Base-by-base conservation (phyloP, 2,888 invertebrate species). In the Ferrisia virgata region DNA sequence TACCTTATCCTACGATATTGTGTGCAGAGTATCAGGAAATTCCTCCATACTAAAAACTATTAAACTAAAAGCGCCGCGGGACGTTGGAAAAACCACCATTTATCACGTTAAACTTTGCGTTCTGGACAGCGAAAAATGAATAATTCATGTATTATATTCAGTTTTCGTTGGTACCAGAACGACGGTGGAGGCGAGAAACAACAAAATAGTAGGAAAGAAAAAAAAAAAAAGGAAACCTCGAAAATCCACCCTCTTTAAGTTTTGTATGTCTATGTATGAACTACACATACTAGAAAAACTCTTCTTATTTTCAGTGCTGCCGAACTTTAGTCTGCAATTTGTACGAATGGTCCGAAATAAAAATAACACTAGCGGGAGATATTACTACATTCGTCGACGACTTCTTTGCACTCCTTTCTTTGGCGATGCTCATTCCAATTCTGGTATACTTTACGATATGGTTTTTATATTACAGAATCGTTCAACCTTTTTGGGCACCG, bases 311-410 rank as follows among this genome's bases (percentile, higher is more conserved):
- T 25, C 8, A 3, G 69, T 8, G 8, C 8, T 36, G 36, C 36
- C 72, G 80, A 47, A 83, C 72, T 83, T n/a, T 72, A 83, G 83
- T 83, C 83, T n/a, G n/a, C n/a, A 83, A 83, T 83, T 83, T 83
- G 83, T 83, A 76, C 72, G 83, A 83, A 83, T 83, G 76, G 83
- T 72, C 83, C 83, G 83, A 83, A 83, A 83, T 83, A 83, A 83
- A 83, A 83, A 83, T 83, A 83, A 83, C 39, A 69, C 76, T 76
- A 83, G 83, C 22, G 76, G 83, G 76, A 72, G 83, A 81, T 43
- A 83, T 83, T 83, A 83, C 76, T 39, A 82, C 40, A n/a, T 36
- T 72, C 64, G 36, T 64, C 64, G 39, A 69, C 39, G 64, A 58
- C 79, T 47, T 80, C 47, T 47, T 69, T 13, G n/a, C 28, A 28